These are phyloP conservation scores for Tineola bisselliella DNA, from an alignment of 2,888 invertebrate species.

Conservation along the genomic window DNA sequence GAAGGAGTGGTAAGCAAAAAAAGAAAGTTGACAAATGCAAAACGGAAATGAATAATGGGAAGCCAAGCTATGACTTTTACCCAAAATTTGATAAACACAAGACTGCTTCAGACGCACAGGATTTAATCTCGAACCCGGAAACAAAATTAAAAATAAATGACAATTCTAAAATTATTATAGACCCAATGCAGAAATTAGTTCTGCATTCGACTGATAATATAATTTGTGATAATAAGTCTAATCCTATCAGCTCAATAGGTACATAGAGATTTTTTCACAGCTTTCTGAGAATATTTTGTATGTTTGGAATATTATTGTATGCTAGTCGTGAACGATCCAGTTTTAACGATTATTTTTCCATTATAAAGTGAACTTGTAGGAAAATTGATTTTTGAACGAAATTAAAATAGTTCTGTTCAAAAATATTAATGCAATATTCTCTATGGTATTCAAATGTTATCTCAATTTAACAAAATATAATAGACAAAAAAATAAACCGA, in stretches of 20 bases:
- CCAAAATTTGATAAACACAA: slow-evolving; percentile 62
- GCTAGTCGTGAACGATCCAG: slow-evolving; percentile 18
- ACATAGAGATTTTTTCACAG: slow-evolving; percentile 39
- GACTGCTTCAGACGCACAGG: slow-evolving; percentile 22
- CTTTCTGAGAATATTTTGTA: slow-evolving; percentile 29
- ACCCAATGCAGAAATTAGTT: slow-evolving; percentile 63
- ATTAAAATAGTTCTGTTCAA: too few species aligned
- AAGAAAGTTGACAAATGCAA: slow-evolving; percentile 29
- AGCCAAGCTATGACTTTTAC: slow-evolving; percentile 58
- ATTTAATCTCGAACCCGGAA: slow-evolving; percentile 17
- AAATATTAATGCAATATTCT: too few species aligned
- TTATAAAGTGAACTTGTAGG: too few species aligned
- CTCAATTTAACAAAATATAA: too few species aligned
- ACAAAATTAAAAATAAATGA: slow-evolving; percentile 32
- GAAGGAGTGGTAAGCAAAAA: slow-evolving; percentile 33
- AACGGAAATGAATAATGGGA: slow-evolving; percentile 38
- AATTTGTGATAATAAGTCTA: slow-evolving; percentile 63
- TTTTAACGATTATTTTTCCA: background rate
- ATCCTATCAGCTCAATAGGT: slow-evolving; percentile 61
- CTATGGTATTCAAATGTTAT: too few species aligned
- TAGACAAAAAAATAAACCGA: too few species aligned
- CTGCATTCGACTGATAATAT: slow-evolving; percentile 65
- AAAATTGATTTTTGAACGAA: background rate
- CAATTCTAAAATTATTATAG: slow-evolving; percentile 58
- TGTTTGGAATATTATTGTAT: slow-evolving; percentile 12